Evolutionary conservation across 2,888 invertebrate genomes (phyloP), one percentile per base, ranked within the genome.

Genomic region (Homarus gammarus): DNA sequence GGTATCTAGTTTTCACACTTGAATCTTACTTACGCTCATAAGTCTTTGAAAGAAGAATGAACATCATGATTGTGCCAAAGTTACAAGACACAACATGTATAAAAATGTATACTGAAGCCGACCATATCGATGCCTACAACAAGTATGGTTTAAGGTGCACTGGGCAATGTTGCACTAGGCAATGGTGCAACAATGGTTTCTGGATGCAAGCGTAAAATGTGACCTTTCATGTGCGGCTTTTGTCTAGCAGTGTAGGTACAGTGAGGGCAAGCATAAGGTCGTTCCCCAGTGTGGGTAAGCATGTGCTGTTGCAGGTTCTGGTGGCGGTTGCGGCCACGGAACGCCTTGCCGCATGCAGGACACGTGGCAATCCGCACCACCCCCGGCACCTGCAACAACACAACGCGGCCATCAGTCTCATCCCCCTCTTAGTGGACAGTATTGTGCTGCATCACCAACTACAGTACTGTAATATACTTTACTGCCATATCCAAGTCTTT

Each of bases 251-350:
- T 90, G 85, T 90, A 90, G 70, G 81, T 81, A 75, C 91, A 91
- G 44, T 75, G 75, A 27, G 75, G 84, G 68, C 91, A 91, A 31
- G 90, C 87, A 84, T 83, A 90, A 40, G 91, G 90, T 70, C 84
- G 84, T 40, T 88, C 85, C 56, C 91, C 91, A 12, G 85, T 78
- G 73, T 91, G 91, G 36, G 84, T 91, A 36, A 84, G 82, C 73
- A 89, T 81, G 85, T 91, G 91, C 40, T 88, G 87, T 56, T 91
- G 84, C 31, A 91, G 85, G 88, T 91, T 91, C 88, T 90, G 84
- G 68, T 91, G 87, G 61, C 90, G 84, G 75, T 90, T 87, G 73
- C 88, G 82, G 44, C 89, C 88, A 68, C 81, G 84, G 78, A 91
- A 90, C 49, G 75, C 84, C 84, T 84, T 87, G 40, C 87, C 87